phyloP scores from a whole-genome alignment of 2,113 vertebrate species.

The Cyanistes caeruleus region DNA sequence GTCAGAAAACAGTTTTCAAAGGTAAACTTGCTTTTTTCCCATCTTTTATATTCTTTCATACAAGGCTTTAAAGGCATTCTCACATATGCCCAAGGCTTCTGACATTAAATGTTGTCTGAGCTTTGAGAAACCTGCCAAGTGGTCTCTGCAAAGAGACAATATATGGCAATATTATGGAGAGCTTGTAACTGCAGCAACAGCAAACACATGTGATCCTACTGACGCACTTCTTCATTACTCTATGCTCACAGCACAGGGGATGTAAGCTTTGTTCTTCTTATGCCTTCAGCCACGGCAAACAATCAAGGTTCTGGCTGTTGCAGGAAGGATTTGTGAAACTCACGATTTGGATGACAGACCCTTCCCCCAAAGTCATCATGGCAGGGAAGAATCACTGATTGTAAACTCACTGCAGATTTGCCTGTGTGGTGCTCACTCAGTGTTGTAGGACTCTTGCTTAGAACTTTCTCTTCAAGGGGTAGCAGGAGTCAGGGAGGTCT shows the following conservation, averaged over 20 bases:
- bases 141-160: background rate
- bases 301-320: background rate
- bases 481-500: background rate
- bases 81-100: background rate
- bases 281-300: background rate
- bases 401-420: fast-evolving
- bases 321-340: background rate
- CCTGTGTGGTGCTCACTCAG: fast-evolving
- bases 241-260: background rate
- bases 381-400: background rate
- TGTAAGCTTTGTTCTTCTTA: background rate
- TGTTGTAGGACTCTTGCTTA: background rate
- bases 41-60: background rate
- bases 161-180: background rate
- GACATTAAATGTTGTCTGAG: background rate
- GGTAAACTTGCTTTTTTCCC: background rate
- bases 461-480: background rate
- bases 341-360: fast-evolving
- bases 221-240: background rate
- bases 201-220: background rate
- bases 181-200: background rate
- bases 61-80: background rate
- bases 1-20: background rate
- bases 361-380: background rate
- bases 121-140: background rate